Evolutionary conservation across 2,113 vertebrate genomes (phyloP).

Genomic region (Seriola quinqueradiata): DNA sequence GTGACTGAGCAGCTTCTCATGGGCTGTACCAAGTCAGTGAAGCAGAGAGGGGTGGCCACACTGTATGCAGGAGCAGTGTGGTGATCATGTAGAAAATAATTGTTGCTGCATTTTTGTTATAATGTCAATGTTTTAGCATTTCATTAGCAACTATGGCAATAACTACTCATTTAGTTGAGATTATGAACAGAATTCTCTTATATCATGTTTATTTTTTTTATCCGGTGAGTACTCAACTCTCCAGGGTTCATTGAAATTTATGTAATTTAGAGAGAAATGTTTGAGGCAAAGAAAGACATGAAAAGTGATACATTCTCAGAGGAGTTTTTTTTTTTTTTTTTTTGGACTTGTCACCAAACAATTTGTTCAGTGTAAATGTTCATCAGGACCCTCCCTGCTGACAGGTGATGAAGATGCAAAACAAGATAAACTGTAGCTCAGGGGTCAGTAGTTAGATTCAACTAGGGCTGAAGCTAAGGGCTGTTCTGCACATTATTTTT

Average conservation of each 20-base stretch:
- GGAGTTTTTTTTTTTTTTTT: not conserved
- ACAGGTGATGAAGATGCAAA: not conserved
- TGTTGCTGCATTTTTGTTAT: too few relatives aligned
- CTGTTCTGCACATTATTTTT: not conserved
- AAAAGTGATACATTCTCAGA: not conserved
- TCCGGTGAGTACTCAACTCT: not conserved
- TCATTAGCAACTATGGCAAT: not conserved
- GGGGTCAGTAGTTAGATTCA: not conserved
- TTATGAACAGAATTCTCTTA: not conserved
- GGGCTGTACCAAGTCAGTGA: constrained; percentile 68
- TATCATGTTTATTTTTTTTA: not conserved
- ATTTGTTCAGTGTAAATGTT: not conserved
- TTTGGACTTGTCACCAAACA: too few relatives aligned
- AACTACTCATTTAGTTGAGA: not conserved
- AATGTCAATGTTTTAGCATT: not conserved
- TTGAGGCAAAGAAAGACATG: not conserved
- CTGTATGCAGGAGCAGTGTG: constrained; percentile 5
- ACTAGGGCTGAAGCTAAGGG: not conserved
- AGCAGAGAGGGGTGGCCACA: constrained; percentile 38
- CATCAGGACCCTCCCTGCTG: not conserved
- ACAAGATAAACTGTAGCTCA: not conserved
- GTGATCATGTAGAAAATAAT: not conserved
- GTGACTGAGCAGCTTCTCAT: constrained; percentile 81
- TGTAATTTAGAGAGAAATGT: not conserved
- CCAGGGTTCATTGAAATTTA: not conserved